These are phyloP conservation scores for Hypomecis atomaria DNA, from an alignment of 2,888 invertebrate species.

Conservation along the genomic window DNA sequence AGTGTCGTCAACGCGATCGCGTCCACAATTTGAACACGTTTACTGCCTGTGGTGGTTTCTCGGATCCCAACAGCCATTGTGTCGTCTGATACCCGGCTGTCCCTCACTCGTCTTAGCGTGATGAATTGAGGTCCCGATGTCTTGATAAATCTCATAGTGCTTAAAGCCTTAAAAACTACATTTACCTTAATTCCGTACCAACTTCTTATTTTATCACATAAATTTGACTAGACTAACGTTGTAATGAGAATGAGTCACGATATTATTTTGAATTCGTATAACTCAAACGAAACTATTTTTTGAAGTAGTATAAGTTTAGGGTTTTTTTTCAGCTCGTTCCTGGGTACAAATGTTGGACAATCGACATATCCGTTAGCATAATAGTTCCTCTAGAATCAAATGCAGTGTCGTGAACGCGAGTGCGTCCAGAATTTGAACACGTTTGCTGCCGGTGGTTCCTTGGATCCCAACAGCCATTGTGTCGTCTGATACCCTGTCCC, in stretches of 20 bases:
- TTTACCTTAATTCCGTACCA: slow-evolving; percentile 2
- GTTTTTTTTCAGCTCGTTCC: no score
- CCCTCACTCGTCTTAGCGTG: slow-evolving; percentile 60
- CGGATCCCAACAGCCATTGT: slow-evolving; percentile 61
- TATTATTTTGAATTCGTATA: no score
- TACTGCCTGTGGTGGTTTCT: slow-evolving; percentile 61
- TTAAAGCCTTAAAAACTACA: slow-evolving; percentile 6
- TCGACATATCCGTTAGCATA: neutral
- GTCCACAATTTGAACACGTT: slow-evolving; percentile 57
- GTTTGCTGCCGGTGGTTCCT: slow-evolving; percentile 62
- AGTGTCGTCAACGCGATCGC: slow-evolving; percentile 42
- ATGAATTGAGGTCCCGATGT: slow-evolving; percentile 59
- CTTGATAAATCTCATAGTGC: slow-evolving; percentile 37
- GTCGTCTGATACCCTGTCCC: slow-evolving; percentile 50
- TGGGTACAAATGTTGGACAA: no score
- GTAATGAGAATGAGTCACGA: no score
- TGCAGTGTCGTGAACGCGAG: slow-evolving; percentile 41
- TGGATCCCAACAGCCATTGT: slow-evolving; percentile 61
- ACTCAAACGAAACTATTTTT: no score
- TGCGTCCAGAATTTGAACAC: slow-evolving; percentile 53
- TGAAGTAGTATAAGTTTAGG: no score
- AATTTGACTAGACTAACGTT: no score
- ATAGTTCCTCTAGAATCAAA: slow-evolving; percentile 43
- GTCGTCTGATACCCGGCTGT: slow-evolving; percentile 47
- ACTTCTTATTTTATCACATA: no score